phyloP scores from a whole-genome alignment of 2,113 vertebrate genomes.

The Thinocorus orbignyianus region DNA sequence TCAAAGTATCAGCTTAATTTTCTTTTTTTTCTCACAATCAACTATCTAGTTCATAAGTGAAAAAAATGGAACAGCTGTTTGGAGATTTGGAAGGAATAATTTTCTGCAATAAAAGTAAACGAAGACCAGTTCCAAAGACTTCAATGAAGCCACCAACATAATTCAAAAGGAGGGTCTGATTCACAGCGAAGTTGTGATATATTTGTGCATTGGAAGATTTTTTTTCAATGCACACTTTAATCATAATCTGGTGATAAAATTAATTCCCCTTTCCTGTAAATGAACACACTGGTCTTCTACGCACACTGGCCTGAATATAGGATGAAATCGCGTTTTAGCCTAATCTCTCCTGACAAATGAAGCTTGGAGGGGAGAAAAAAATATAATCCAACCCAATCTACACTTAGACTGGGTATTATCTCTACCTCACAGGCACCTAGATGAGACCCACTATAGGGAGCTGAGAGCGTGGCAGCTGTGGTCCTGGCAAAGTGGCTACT shows the following conservation, averaged over 20 bases:
- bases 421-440: background rate
- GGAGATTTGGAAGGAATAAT: background rate
- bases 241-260: background rate
- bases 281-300: background rate
- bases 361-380: background rate
- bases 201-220: background rate
- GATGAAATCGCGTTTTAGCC: background rate
- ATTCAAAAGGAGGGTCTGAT: background rate
- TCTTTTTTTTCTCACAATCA: background rate
- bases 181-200: background rate
- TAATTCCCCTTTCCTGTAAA: background rate
- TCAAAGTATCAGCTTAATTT: constrained; percentile 55
- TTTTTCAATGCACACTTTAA: background rate
- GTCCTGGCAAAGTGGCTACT: background rate
- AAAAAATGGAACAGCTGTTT: background rate
- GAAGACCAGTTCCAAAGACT: constrained; percentile 9
- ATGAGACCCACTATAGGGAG: background rate
- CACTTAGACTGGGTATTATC: background rate
- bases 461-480: background rate
- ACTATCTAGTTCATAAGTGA: background rate
- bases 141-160: background rate
- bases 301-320: constrained; percentile 37
- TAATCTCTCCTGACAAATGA: background rate
- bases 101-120: background rate
- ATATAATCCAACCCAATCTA: background rate